Base-by-base conservation (phyloP, 2,113 vertebrate species). In the Nycticorax nycticorax region DNA sequence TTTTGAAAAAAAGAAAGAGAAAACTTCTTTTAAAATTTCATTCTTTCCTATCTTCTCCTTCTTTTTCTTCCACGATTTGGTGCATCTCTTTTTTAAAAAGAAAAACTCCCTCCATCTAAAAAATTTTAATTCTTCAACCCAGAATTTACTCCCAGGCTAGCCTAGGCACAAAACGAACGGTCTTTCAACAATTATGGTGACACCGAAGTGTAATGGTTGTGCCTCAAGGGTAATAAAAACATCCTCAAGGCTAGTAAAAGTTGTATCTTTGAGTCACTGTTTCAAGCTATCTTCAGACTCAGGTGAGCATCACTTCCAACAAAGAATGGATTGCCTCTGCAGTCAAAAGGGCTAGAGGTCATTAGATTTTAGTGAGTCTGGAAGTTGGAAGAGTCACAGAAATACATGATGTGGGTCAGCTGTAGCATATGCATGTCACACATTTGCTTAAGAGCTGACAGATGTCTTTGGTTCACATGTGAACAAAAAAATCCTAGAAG, bases 1-100 rank as follows among this genome's bases (percentile, higher is more conserved):
- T 59, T 1, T 7, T 2, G 6, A 6, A 18, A 41, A 19, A 37
- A 17, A 19, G 6, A 12, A 23, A 18, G 0, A 1, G 1, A 43
- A 60, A 81, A 4, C 6, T 28, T 73, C 3, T 63, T 71, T 64
- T 35, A 8, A 20, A 1, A 3, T 32, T 2, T 35, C 83, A 50
- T 76, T 26, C 3, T 47, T 69, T 75, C 7, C 6, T 33, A 20
- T 35, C 3, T 9, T 69, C 3, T 37, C 2, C 4, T 56, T 41
- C 3, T 59, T 39, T 69, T 60, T 2, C 6, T 77, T 63, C 8
- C 11, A 28, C 9, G 7, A 19, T 30, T 83, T 89, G 55, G 2
- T 50, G 14, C 85, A 3, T 60, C 1, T 47, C 3, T 2, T 21
- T 79, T 59, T 37, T 10, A 18, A 23, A 50, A 57, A 21, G 13